A percentile compares a stretch with the other conserved stretches of the same genome.
These are phyloP conservation scores for Agrochola lychnidis DNA, from an alignment of 2,888 invertebrate species.

Conservation along the genomic window DNA sequence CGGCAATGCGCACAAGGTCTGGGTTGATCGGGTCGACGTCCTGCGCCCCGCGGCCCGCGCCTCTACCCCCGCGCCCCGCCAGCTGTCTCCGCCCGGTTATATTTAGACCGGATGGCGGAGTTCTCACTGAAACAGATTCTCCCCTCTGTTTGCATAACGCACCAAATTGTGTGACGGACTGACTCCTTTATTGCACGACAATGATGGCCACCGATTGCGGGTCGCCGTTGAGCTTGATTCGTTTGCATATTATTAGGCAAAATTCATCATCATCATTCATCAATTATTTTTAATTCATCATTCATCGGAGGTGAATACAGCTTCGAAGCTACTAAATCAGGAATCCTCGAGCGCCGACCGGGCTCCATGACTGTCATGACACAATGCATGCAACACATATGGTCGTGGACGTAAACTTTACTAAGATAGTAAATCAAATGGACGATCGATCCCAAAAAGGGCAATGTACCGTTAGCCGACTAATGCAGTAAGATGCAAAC, in stretches of 20 bases:
- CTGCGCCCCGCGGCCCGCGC: constrained; percentile 72
- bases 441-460: constrained; percentile 78
- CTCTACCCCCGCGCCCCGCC: constrained; percentile 71
- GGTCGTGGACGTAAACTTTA: constrained; percentile 62
- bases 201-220: constrained; percentile 61
- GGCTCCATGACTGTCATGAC: constrained; percentile 40
- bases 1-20: constrained; percentile 85
- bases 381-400: constrained; percentile 58
- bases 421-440: constrained; percentile 74
- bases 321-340: constrained; percentile 41
- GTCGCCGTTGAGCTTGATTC: constrained; percentile 37
- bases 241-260: constrained; percentile 56
- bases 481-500: constrained; percentile 82
- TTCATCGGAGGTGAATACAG: constrained; percentile 41
- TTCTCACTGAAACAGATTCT: constrained; percentile 86
- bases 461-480: constrained; percentile 80
- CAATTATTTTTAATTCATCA: too few species aligned
- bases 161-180: constrained; percentile 76
- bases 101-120: constrained; percentile 87
- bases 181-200: constrained; percentile 74
- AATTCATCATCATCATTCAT: too few species aligned
- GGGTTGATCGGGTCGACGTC: constrained; percentile 84
- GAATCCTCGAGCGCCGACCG: constrained; percentile 20
- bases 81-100: constrained; percentile 85
- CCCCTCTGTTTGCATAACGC: constrained; percentile 84